Evolutionary conservation across 2,888 invertebrate species (phyloP), one percentile per base, ranked within the genome.

Genomic region (Zhuqinia jingwanae): DNA sequence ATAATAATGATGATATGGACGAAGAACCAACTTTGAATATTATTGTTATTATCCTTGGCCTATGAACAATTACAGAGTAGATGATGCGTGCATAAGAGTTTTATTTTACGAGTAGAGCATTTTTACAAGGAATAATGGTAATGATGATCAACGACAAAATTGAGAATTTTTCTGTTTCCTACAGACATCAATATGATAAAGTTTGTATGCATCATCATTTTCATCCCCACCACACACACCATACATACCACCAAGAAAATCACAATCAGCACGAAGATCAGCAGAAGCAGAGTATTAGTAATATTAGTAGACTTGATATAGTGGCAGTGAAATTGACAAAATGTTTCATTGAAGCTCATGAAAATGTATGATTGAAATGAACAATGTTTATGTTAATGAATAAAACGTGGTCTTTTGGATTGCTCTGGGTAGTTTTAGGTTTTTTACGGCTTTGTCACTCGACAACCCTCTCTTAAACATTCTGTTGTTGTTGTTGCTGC

Each of bases 341-440:
- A 68, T 25, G 81, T 58, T 81, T 63, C 81, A 81, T 73, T 81
- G 36, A 81, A 73, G 25, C 81, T 81, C 81, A 81, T 81, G 81
- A 81, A 81, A 81, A 81, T 81, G 81, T 81, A 81, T 82, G 82
- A 75, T 82, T 73, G 75, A 73, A 75, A 77, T 77, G 36, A 47
- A 15, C 73, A 27, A 75, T 75, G 75, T 75, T 75, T 75, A 75
- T 75, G 75, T 53, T 75, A 77, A 73, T 82, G 82, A 82, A 73
- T 73, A 82, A 75, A 75, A 82, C 75, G 73, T 82, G 77, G 77
- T 76, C 68, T 68, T 42, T 36, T 27, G 47, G 13, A 11, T 20
- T 47, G 11, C 36, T 36, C 15, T 27, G 47, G 8, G 25, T 13
- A 22, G 22, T 17, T 17, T 42, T 65, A 17, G 53, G 17, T n/a